Base-by-base conservation (phyloP, 2,113 vertebrate genomes). In the Phalacrocorax pelagicus region DNA sequence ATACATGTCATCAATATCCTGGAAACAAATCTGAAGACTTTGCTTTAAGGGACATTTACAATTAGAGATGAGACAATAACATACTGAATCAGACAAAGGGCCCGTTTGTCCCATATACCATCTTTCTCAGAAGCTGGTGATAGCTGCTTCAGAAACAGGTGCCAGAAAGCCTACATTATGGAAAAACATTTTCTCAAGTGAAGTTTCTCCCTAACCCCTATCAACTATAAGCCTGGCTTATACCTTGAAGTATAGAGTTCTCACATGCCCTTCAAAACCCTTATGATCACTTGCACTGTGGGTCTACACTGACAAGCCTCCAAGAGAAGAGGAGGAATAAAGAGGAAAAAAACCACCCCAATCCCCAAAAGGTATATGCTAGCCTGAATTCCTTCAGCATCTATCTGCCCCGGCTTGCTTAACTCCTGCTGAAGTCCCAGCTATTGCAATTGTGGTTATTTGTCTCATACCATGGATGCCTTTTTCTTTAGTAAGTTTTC, bases 401-500 rank as follows among this genome's bases (percentile, higher is more conserved):
- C 12, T 36, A 12, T 12, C 71, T 58, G 32, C 17, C 42, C 24
- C 2, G 3, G 47, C 27, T 51, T 57, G 52, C 62, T 38, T 27
- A 70, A 38, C 24, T n/a, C n/a, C 75, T 57, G 86, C 44, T 55
- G 15, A 72, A 84, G n/a, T 90, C 73, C 38, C 52, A 91, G 0
- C 52, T 51, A 67, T 2, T 85, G 78, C 74, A 80, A 14, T 17
- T 82, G 70, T 57, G 81, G 42, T 63, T 88, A 51, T 30, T 61
- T 85, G 67, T 86, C 54, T 63, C 74, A 21, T 75, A 69, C 29
- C 18, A 47, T 3, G 30, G 4, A 5, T 52, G 36, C 16, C 49
- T 93, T 92, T 92, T 57, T 88, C 85, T 86, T 72, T 74, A 92
- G 70, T 70, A 90, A 61, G 81, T 85, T 96, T 90, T 90, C 88